Conservation (phyloP, 2,113 vertebrate genomes). For the Urocitellus parryii region DNA sequence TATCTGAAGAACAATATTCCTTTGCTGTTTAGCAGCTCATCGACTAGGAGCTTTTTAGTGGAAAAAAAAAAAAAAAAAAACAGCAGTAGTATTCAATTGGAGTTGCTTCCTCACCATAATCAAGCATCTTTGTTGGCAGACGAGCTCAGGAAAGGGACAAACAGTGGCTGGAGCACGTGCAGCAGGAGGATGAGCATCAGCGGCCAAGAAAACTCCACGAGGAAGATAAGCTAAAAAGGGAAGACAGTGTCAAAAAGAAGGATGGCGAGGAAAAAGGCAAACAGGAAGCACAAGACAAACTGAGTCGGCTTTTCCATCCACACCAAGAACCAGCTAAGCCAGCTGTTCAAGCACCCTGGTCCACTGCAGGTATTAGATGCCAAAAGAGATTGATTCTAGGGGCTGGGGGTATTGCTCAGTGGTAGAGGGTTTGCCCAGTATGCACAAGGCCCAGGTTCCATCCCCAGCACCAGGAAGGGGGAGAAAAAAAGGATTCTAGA, state of each 20-base stretch:
- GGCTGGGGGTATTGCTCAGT: neutral
- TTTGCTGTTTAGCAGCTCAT: neutral
- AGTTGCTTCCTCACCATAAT: neutral
- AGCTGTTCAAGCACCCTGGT: conserved; percentile 90
- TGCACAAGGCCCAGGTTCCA: neutral
- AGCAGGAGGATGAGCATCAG: conserved; percentile 84
- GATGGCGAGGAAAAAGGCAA: conserved; percentile 87
- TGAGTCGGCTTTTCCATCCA: conserved; percentile 93
- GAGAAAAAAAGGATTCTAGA: neutral
- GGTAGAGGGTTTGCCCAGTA: too few species aligned
- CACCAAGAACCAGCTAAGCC: conserved; percentile 89
- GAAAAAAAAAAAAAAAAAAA: neutral
- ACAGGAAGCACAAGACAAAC: conserved; percentile 92
- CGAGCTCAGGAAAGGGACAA: conserved; percentile 88
- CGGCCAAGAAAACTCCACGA: conserved; percentile 85
- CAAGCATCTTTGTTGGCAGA: conserved; percentile 73
- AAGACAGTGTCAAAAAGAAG: conserved; percentile 88
- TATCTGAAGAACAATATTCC: neutral
- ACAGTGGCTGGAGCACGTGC: conserved; percentile 85
- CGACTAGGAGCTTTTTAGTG: neutral
- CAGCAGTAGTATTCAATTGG: accelerated
- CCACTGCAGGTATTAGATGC: conserved; percentile 87
- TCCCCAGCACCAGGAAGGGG: too few species aligned
- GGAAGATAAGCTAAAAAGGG: conserved; percentile 88
- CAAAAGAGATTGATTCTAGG: neutral